A percentile compares a stretch with the other conserved stretches of the same genome.
phyloP scores from a whole-genome alignment of 2,888 invertebrate genomes.

The Molorchus minor region DNA sequence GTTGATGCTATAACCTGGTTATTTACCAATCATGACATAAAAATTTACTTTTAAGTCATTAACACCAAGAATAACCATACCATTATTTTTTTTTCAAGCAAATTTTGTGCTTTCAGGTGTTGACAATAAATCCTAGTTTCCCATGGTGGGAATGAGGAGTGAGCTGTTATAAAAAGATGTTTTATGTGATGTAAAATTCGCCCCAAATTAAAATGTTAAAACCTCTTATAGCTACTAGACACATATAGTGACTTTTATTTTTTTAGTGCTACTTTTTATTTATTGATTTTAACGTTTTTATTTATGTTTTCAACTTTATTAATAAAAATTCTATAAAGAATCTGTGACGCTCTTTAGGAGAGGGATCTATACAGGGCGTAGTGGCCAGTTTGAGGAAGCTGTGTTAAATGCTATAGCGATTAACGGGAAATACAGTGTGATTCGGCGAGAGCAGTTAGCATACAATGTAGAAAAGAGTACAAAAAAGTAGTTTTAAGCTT shows the following conservation, averaged over 20 bases:
- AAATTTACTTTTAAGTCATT: too few species aligned
- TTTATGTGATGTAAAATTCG: constrained; percentile 34
- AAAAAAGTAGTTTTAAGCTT: constrained; percentile 2
- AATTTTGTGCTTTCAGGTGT: constrained; percentile 12
- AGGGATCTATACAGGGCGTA: constrained; percentile 22
- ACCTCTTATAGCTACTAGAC: constrained; percentile 41
- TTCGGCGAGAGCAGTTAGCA: background rate
- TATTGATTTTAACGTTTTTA: constrained; percentile 43
- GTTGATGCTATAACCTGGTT: too few species aligned
- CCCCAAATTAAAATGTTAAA: constrained; percentile 33
- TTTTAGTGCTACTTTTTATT: constrained; percentile 48
- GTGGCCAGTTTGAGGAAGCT: constrained; percentile 3
- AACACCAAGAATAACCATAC: too few species aligned
- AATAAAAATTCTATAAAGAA: constrained; percentile 29
- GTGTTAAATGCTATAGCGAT: background rate
- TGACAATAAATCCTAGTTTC: constrained; percentile 32
- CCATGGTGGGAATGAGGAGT: constrained; percentile 10
- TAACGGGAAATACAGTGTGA: background rate
- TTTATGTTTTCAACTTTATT: constrained; percentile 32
- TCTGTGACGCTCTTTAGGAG: constrained; percentile 20
- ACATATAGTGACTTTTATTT: constrained; percentile 48
- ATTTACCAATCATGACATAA: too few species aligned
- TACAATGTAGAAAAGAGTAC: background rate
- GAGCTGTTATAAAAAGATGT: constrained; percentile 28
- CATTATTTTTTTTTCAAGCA: background rate